These are phyloP conservation scores for Peucedramus taeniatus DNA, from an alignment of 2,113 vertebrate species.

Conservation along the genomic window DNA sequence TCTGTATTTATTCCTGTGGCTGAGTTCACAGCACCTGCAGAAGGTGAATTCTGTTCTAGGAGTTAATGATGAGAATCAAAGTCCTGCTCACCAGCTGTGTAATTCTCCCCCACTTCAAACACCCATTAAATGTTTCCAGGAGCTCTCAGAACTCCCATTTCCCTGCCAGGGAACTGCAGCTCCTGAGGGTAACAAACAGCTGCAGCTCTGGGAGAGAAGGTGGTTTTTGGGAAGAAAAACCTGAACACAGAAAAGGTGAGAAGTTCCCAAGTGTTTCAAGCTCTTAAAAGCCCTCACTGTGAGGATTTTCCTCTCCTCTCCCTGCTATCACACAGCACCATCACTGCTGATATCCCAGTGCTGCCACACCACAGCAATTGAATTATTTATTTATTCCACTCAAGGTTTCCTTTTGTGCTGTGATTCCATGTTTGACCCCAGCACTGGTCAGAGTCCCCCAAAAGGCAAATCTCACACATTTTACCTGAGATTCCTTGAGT, in stretches of 20 bases:
- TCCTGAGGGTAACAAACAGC: neutral
- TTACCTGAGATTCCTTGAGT: constrained; percentile 98
- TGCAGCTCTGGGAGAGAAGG: fast-evolving
- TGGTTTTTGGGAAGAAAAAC: neutral
- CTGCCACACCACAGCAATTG: neutral
- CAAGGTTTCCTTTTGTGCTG: neutral
- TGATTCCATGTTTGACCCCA: neutral
- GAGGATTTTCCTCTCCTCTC: neutral
- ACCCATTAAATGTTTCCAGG: neutral
- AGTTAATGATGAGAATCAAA: neutral
- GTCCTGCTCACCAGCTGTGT: neutral
- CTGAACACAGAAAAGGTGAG: neutral
- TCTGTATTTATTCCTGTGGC: neutral
- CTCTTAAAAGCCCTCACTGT: neutral
- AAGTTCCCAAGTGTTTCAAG: neutral
- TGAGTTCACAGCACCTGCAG: neutral
- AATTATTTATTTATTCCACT: neutral
- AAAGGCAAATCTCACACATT: neutral
- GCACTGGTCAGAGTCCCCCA: neutral
- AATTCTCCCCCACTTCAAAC: neutral
- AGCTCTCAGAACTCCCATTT: neutral
- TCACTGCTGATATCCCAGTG: neutral
- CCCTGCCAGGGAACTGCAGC: neutral
- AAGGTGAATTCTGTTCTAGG: neutral
- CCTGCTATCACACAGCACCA: neutral